phyloP scores from a whole-genome alignment of 2,113 vertebrate species.

The Coreoperca whiteheadi region DNA sequence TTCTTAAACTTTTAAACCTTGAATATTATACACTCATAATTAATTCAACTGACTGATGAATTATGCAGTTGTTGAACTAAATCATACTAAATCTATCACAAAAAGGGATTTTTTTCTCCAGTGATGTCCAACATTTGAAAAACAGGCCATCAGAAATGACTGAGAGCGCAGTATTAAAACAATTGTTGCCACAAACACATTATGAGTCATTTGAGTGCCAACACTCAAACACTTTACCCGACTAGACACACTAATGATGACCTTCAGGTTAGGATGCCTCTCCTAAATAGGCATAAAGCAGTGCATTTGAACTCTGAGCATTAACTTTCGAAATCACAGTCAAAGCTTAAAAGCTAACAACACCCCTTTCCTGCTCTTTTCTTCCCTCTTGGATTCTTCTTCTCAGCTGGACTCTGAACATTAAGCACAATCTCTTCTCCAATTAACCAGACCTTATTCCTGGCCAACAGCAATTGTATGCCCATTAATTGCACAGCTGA shows the following conservation, averaged over 20 bases:
- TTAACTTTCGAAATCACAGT: conserved; percentile 6
- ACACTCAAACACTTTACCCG: neutral
- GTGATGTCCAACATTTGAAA: neutral
- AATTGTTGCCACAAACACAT: neutral
- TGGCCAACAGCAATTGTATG: conserved; percentile 2
- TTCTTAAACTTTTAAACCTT: neutral
- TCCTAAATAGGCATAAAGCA: neutral
- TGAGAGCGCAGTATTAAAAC: neutral
- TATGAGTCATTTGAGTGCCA: neutral
- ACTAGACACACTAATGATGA: neutral
- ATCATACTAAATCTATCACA: neutral
- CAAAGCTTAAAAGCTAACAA: neutral
- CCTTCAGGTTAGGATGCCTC: neutral
- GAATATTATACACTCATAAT: neutral
- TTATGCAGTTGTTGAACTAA: neutral
- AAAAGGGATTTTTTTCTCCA: neutral
- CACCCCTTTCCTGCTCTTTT: neutral
- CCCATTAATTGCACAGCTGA: conserved; percentile 46
- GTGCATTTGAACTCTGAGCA: conserved; percentile 1
- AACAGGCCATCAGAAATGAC: neutral
- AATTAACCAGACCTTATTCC: conserved; percentile 40
- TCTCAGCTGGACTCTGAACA: conserved; percentile 28
- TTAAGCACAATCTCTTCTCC: conserved; percentile 24
- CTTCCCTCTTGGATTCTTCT: neutral
- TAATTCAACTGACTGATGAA: neutral